Evolutionary conservation across 2,797 vertebrate species (phyloP), one percentile per base, ranked within the genome.

Genomic region (Lepus oiostolus): DNA sequence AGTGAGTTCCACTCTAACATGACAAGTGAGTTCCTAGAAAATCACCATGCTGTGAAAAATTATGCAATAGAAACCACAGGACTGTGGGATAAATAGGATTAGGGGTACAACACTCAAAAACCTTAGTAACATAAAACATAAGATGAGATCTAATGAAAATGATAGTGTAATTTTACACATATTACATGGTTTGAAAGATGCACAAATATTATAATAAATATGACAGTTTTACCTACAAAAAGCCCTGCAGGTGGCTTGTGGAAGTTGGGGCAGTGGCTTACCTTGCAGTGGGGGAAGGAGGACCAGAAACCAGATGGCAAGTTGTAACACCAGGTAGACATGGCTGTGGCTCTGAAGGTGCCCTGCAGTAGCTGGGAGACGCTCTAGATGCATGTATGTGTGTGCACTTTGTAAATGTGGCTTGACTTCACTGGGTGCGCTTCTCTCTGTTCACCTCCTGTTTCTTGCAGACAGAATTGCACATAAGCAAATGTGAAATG

Each of bases 1-100:
- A 83, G 83, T 75, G 47, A 91, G 26, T 95, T 92, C 87, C 68
- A 30, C 68, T 71, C 2, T 85, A 80, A 77, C 2, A 38, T 91
- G 75, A 87, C 28, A 75, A 79, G 70, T 63, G 70, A 62, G 38
- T 88, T 91, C 74, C 60, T 83, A 93, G 95, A 95, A 90, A 94
- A 95, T 93, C 65, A 89, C 63, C 2, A 1, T 82, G 68, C 47
- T 94, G 72, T 90, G 81, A 87, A 94, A 85, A 95, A 76, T n/a
- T 80, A 74, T 92, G 87, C 67, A 75, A 42, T 93, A 68, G 89
- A 93, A 94, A 54, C 24, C 58, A 94, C 54, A 85, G 54, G 87
- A 30, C 38, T 88, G 60, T 90, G 71, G 86, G 65, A 77, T 85
- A 89, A 94, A 77, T 93, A 91, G 87, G 77, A 94, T 87, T 71